Base-by-base conservation (phyloP, 2,113 vertebrate species). In the Lepus timidus region DNA sequence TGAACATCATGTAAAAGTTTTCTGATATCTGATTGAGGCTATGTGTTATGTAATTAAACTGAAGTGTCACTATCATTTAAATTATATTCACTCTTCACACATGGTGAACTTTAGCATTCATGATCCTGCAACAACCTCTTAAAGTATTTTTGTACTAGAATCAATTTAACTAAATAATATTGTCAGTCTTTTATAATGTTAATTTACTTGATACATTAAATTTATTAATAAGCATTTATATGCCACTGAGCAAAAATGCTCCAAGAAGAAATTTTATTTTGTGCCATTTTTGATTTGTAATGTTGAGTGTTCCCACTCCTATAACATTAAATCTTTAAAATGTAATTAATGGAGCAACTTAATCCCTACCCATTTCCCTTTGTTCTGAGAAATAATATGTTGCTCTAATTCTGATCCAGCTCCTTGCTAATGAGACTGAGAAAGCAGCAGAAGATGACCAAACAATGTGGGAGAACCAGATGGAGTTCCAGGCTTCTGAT, bases 41-140 rank as follows among this genome's bases (percentile, higher is more conserved):
- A 87, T 91, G 20, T 96, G 71, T 88, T 93, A 75, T 96, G n/a
- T 95, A 97, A 97, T 96, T 96, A 96, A 96, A 88, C 29, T 78
- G 29, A 96, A 95, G 51, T 95, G 82, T 95, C 88, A 91, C 87
- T 94, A 95, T 84, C 55, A 96, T 95, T 97, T 95, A 95, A 95
- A 96, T 96, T 96, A 83, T 89, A 85, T 87, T 96, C 61, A 94
- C 4, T 89, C 75, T 91, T 94, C 27, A 51, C 76, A 95, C 75
- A 49, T 74, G 16, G 67, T 89, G 55, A 97, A 97, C 90, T 93
- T 89, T 90, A 92, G 25, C 85, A 83, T 31, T 85, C 71, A 96
- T 64, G 76, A 78, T 84, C 80, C 79, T 90, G 58, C 27, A 95
- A 88, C 70, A 85, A 94, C 61, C 88, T 96, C 22, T 29, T 78